Base-by-base conservation (phyloP, 2,113 vertebrate genomes). In the Cryptotis parvus region DNA sequence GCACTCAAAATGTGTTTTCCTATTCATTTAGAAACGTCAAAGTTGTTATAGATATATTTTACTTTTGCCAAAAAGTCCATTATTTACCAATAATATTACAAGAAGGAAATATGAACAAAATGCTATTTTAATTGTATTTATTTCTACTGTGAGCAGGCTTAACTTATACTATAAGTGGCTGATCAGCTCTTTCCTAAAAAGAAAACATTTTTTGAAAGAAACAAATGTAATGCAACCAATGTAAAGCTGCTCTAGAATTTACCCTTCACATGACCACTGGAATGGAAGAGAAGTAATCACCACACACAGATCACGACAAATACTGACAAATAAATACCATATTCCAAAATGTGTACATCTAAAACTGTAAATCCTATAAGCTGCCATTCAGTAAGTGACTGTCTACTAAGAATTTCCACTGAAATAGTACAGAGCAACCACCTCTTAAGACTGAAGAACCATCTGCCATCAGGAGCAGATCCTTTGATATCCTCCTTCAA, bases 31-130 rank as follows among this genome's bases (percentile, higher is more conserved):
- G 43, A 84, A 81, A 90, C 89, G 20, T 52, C 41, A 78, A 81
- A 37, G 65, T 6, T 75, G 76, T 58, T 80, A 20, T 16, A 22
- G 31, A 31, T 31, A 39, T 66, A 15, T 83, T 83, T 84, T 49
- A 27, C 4, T 83, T 81, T 91, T 78, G 85, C 31, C 31, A 82
- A 93, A 82, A 4, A 72, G 65, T 75, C 58, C 43, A 61, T 85
- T 88, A 84, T 79, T 69, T 93, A 29, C 33, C 66, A 77, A 89
- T 43, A 87, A 91, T 76, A 4, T n/a, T 70, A 83, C 2, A 75
- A 4, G 27, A 88, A 24, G 61, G 65, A 72, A 91, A 92, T 24
- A 12, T 70, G n/a, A 92, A 87, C n/a, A 86, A 45, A 70, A 78
- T 66, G 4, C 4, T 58, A 58, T 58, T 58, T 58, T 20, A 58